phyloP scores from a whole-genome alignment of 2,797 vertebrate species.

The Epinephelus coioides region DNA sequence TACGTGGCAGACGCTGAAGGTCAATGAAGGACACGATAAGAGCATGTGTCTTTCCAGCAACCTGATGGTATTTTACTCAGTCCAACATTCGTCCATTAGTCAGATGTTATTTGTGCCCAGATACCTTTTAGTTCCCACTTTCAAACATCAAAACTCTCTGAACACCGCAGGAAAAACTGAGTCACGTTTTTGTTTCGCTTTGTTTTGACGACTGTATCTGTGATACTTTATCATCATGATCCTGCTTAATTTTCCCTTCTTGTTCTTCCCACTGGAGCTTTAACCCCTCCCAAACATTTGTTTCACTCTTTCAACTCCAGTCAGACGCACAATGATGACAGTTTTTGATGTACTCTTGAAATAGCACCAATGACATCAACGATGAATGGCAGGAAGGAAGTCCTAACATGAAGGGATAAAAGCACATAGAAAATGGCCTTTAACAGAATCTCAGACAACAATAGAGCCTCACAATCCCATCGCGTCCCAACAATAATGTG shows the following conservation, averaged over 20 bases:
- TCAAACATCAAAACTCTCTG: neutral
- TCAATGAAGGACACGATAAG: conserved; percentile 44
- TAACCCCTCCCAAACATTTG: conserved; percentile 20
- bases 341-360: conserved; percentile 57
- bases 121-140: conserved; percentile 18
- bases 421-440: conserved; percentile 56
- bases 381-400: conserved; percentile 80
- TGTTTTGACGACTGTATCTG: conserved; percentile 9
- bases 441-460: conserved; percentile 60
- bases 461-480: conserved; percentile 44
- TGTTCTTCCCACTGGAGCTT: neutral
- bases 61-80: conserved; percentile 24
- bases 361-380: conserved; percentile 64
- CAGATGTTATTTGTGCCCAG: conserved; percentile 4
- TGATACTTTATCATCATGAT: neutral
- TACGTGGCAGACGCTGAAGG: conserved; percentile 25
- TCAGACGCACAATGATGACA: conserved; percentile 43
- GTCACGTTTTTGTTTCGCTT: conserved; percentile 15
- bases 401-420: conserved; percentile 44
- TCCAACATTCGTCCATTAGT: conserved; percentile 23
- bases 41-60: conserved; percentile 27
- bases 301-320: conserved; percentile 22
- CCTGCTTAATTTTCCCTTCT: neutral
- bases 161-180: neutral
- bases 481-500: conserved; percentile 30